Conservation (phyloP, 2,113 vertebrate genomes). For the Corydoras sp. region DNA sequence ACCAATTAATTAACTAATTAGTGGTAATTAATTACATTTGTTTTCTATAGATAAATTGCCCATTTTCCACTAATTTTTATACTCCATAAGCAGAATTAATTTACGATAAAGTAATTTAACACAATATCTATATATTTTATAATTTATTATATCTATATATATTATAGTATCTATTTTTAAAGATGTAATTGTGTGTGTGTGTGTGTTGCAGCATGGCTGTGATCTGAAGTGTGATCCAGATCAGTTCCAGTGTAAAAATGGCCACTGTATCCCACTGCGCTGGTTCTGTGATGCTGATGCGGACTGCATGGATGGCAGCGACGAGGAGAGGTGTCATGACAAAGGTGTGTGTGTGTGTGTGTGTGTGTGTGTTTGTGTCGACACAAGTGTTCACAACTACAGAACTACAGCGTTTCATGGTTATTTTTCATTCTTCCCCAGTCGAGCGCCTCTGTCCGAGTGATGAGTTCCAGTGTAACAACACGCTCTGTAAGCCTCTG, state of each 20-base stretch:
- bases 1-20: no score
- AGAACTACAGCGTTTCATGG: no score
- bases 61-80: no score
- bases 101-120: no score
- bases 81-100: no score
- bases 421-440: constrained; percentile 40
- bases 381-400: no score
- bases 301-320: constrained; percentile 91
- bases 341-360: constrained; percentile 60
- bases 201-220: constrained; percentile 76
- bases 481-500: constrained; percentile 89
- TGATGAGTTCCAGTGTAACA: constrained; percentile 96
- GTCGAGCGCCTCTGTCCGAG: constrained; percentile 91
- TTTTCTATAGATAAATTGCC: no score
- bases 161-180: no score
- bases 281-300: constrained; percentile 88
- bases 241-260: constrained; percentile 91
- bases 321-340: constrained; percentile 81
- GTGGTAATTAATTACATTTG: no score
- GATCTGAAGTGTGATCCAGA: constrained; percentile 85
- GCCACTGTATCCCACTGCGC: constrained; percentile 90
- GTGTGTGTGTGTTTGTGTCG: background rate
- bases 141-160: no score
- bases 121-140: no score
- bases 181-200: background rate